Evolutionary conservation across 2,888 invertebrate genomes (phyloP), one percentile per base, ranked within the genome.

Genomic region (Melanostoma mellinum): DNA sequence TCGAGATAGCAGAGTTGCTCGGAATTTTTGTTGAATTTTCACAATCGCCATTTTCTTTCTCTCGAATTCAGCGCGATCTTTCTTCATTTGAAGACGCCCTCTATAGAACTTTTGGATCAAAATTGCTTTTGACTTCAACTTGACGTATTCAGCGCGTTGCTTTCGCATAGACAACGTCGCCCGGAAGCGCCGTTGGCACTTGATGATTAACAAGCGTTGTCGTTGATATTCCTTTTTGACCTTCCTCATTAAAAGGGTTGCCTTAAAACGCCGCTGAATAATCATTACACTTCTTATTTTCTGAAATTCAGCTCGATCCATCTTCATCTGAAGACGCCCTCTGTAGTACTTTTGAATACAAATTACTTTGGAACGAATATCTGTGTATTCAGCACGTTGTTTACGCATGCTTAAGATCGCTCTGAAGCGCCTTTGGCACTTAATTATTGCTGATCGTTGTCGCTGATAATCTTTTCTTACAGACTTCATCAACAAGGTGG

Each of bases 361-460:
- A 80, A 89, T 36, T 2, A 86, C 52, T 0, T 86, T 40, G 1
- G 56, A 38, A 8, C 53, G 68, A 20, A 60, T 76, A 56, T 65
- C 20, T 58, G 3, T 46, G 52, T 86, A 89, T 1, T 38, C 58
- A 2, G 8, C 30, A 4, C 85, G 86, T 10, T 82, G 74, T 0
- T 38, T 30, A 58, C 82, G 86, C 89, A 88, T 90, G 6, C 84
- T 73, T 36, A 86, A 50, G 6, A 85, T 78, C 3, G 90, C 89
- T n/a, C 91, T 89, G 69, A 87, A 91, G 35, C 86, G 88, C 53
- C 42, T 87, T 85, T 91, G 91, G n/a, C 89, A 74, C 60, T 80
- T 84, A 6, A 88, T 84, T 0, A 88, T 85, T n/a, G 88, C 86
- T 6, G 84, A 8, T 5, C 63, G 84, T 0, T 87, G 58, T 6